Percentiles rank a stretch among this genome's conserved stretches.
These are phyloP conservation scores for Notarius lentiginosus DNA, from an alignment of 2,113 vertebrate species.

Conservation along the genomic window DNA sequence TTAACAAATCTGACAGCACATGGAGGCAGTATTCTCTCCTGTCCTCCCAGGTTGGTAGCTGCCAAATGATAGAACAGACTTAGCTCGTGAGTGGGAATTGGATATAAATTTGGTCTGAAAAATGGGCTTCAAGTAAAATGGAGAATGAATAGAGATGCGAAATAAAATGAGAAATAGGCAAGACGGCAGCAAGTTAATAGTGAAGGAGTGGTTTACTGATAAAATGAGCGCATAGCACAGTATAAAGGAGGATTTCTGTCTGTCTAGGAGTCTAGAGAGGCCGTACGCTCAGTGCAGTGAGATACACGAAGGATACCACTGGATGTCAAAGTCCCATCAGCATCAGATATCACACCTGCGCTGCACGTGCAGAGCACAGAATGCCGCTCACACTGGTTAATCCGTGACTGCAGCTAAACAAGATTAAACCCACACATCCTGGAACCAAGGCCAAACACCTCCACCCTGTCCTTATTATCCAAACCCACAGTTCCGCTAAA, in stretches of 20 bases:
- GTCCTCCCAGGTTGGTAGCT: neutral
- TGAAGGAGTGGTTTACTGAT: neutral
- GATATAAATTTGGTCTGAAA: neutral
- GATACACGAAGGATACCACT: neutral
- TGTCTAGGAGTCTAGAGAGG: neutral
- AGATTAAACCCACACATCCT: conserved; percentile 33
- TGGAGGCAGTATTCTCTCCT: neutral
- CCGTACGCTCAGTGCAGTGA: neutral
- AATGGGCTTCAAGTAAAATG: neutral
- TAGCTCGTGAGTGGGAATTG: neutral
- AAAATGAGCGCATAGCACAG: neutral
- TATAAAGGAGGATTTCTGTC: conserved; percentile 7
- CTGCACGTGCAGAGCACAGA: neutral
- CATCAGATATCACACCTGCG: conserved; percentile 6
- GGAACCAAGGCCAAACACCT: neutral
- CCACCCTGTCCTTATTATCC: conserved; percentile 8
- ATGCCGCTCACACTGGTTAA: conserved; percentile 15
- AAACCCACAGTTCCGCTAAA: conserved; percentile 1
- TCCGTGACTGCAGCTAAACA: conserved; percentile 17
- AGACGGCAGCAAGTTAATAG: neutral
- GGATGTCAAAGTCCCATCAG: neutral
- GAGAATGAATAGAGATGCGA: neutral
- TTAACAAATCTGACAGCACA: conserved; percentile 13
- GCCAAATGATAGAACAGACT: neutral
- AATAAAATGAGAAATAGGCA: neutral